These are phyloP conservation scores for Nephotettix cincticeps DNA, from an alignment of 1,140 invertebrate species.

Conservation along the genomic window DNA sequence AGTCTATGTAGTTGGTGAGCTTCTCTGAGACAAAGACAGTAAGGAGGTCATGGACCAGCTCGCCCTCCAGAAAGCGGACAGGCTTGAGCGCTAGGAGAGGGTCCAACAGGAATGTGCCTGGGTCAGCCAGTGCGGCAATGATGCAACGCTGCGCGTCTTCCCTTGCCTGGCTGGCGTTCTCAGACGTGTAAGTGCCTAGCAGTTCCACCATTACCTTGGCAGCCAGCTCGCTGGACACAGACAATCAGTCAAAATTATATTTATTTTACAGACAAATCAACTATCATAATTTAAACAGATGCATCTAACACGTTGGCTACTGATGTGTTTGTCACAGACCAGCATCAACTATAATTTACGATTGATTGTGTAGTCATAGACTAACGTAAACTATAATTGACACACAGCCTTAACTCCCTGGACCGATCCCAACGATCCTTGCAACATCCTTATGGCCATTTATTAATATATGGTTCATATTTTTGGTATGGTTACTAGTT, in stretches of 20 bases:
- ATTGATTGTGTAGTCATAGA: too few species aligned
- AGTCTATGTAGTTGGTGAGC: constrained; percentile 83
- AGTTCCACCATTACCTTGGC: constrained; percentile 97
- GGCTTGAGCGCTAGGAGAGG: constrained; percentile 91
- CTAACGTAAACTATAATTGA: too few species aligned
- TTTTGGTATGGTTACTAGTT: too few species aligned
- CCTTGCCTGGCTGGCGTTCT: constrained; percentile 93
- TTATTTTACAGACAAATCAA: not conserved
- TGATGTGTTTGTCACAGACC: too few species aligned
- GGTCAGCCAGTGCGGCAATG: constrained; percentile 90
- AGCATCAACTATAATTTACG: too few species aligned
- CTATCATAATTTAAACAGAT: too few species aligned
- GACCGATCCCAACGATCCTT: too few species aligned
- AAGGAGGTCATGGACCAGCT: constrained; percentile 93
- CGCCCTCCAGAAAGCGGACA: constrained; percentile 92
- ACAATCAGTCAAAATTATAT: not conserved
- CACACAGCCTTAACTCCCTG: too few species aligned
- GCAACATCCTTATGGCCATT: too few species aligned
- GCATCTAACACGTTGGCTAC: too few species aligned
- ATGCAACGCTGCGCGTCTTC: constrained; percentile 97
- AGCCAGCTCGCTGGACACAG: constrained; percentile 71
- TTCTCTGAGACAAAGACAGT: constrained; percentile 95
- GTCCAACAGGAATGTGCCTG: constrained; percentile 92
- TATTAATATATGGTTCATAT: too few species aligned
- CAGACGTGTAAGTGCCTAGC: constrained; percentile 91